Conservation (phyloP, 2,888 invertebrate species). For the Gisinianus flammeolus region DNA sequence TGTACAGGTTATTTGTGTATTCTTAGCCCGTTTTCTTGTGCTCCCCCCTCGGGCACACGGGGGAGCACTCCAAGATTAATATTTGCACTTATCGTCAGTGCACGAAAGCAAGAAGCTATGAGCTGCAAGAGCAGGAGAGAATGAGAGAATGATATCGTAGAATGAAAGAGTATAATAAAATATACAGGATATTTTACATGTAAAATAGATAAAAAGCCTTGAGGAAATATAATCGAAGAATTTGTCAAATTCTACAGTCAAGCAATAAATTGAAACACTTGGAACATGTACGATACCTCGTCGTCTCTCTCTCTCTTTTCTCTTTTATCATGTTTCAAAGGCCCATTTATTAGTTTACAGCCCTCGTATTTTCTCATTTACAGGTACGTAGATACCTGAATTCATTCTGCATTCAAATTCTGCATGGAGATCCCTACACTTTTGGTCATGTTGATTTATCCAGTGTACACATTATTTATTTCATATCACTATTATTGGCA, state of each 20-base stretch:
- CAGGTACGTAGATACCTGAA: not conserved
- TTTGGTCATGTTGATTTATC: not conserved
- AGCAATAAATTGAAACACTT: no score
- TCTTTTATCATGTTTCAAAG: no score
- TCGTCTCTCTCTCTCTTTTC: no score
- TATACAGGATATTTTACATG: not conserved
- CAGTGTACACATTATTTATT: no score
- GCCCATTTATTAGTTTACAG: no score
- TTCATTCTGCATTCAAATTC: not conserved
- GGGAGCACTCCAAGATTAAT: not conserved
- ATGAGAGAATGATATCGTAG: not conserved
- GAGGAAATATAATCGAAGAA: not conserved
- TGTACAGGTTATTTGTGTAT: not conserved
- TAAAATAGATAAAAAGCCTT: not conserved
- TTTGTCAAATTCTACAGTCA: not conserved
- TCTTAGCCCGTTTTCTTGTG: not conserved
- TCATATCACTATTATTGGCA: no score
- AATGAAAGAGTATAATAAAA: not conserved
- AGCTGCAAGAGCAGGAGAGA: not conserved
- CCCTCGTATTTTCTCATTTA: no score
- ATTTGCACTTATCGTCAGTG: not conserved
- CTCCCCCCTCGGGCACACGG: not conserved
- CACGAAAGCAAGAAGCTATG: not conserved
- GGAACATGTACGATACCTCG: no score
- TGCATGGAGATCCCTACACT: not conserved